Percentiles rank a stretch among this genome's conserved stretches.
These are phyloP conservation scores for Tricholauxania praeusta DNA, from an alignment of 2,888 invertebrate genomes.

Conservation along the genomic window DNA sequence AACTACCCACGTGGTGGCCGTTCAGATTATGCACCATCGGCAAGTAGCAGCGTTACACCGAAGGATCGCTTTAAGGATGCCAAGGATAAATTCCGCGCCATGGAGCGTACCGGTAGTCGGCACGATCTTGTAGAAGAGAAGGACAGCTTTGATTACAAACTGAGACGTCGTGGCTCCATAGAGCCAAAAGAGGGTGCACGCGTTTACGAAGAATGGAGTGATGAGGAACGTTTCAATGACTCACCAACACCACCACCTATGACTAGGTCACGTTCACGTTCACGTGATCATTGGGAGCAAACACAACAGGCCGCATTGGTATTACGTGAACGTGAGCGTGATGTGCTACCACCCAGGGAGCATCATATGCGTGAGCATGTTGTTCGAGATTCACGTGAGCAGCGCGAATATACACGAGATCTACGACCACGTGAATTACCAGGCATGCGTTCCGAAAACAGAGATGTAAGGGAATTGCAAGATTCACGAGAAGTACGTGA, in stretches of 20 bases:
- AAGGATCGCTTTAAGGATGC: conserved; percentile 87
- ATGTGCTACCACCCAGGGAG: conserved; percentile 29
- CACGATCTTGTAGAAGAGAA: conserved; percentile 70
- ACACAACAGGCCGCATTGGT: conserved; percentile 23
- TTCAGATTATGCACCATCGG: conserved; percentile 42
- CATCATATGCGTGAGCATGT: conserved; percentile 14
- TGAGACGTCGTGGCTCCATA: conserved; percentile 56
- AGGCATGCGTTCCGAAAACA: conserved; percentile 24
- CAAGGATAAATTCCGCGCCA: conserved; percentile 85
- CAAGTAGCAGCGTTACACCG: conserved; percentile 70
- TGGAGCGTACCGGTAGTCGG: conserved; percentile 71
- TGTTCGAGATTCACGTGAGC: conserved; percentile 23
- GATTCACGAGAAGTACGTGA: conserved; percentile 32
- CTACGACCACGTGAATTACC: conserved; percentile 31
- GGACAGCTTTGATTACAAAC: conserved; percentile 46
- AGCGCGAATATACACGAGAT: conserved; percentile 38
- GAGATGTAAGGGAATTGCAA: conserved; percentile 11
- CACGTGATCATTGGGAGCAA: conserved; percentile 49
- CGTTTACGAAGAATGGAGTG: conserved; percentile 63
- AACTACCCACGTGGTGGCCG: conserved; percentile 45
- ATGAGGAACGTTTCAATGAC: conserved; percentile 60
- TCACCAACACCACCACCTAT: conserved; percentile 41
- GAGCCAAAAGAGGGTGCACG: conserved; percentile 49
- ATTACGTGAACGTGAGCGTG: conserved; percentile 42
- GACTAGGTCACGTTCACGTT: conserved; percentile 47